These are phyloP conservation scores for Meteorus colon DNA, from an alignment of 2,888 invertebrate genomes.

Conservation along the genomic window DNA sequence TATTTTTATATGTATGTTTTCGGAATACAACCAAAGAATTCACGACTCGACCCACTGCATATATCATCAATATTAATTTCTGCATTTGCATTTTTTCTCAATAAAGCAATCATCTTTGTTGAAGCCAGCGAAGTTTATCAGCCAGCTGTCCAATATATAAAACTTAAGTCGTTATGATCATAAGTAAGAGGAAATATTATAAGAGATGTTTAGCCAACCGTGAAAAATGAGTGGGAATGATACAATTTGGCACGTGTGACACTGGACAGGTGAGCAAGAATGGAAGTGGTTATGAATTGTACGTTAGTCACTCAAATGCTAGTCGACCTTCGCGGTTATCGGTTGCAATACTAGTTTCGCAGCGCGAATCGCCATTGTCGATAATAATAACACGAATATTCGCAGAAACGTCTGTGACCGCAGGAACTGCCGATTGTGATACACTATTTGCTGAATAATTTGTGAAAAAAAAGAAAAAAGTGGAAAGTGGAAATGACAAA, in stretches of 20 bases:
- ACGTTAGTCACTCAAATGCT: background rate
- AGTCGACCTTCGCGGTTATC: background rate
- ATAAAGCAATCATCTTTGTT: background rate
- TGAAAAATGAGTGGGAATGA: background rate
- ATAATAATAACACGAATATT: background rate
- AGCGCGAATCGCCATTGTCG: background rate
- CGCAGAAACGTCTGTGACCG: background rate
- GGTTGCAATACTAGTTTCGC: background rate
- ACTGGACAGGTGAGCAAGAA: background rate
- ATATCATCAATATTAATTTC: background rate
- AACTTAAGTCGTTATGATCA: background rate
- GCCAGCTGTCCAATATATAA: background rate
- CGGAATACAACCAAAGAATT: background rate
- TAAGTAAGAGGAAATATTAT: background rate
- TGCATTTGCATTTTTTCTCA: background rate
- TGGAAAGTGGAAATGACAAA: background rate
- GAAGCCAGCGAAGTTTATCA: background rate
- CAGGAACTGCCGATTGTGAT: background rate
- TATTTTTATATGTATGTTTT: background rate
- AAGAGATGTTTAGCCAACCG: background rate
- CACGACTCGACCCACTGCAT: background rate
- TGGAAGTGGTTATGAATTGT: slow-evolving; percentile 1
- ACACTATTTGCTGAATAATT: background rate
- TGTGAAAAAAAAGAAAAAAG: background rate
- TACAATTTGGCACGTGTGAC: background rate